phyloP scores from a whole-genome alignment of 2,888 invertebrate genomes.

The Andrena dorsata region DNA sequence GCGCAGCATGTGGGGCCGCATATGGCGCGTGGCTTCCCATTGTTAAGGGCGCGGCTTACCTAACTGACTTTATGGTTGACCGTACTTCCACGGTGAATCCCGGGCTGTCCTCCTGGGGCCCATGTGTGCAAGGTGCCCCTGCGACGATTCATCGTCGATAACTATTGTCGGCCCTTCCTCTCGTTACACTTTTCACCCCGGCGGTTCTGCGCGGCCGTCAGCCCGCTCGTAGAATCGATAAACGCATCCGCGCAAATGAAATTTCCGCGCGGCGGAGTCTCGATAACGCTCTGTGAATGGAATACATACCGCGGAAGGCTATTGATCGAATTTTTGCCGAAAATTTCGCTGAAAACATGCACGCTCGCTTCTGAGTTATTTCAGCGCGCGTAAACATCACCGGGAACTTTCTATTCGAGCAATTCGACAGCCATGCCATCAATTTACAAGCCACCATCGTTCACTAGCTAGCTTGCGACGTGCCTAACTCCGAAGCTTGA shows the following conservation, averaged over 20 bases:
- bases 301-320: background rate
- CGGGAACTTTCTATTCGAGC: too few relatives aligned
- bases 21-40: conserved; percentile 83
- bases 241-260: conserved; percentile 1
- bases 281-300: background rate
- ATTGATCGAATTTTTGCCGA: background rate
- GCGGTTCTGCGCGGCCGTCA: background rate
- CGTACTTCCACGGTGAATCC: conserved; percentile 68
- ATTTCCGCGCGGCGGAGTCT: background rate
- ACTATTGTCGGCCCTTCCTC: conserved; percentile 42
- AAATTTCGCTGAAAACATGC: too few relatives aligned
- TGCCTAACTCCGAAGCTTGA: background rate
- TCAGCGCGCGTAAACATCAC: too few relatives aligned
- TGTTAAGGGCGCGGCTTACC: conserved; percentile 79
- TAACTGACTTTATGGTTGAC: conserved; percentile 80
- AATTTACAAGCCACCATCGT: too few relatives aligned
- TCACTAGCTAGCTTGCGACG: background rate
- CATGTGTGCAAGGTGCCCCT: conserved; percentile 78
- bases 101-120: conserved; percentile 60
- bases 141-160: conserved; percentile 65
- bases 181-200: conserved; percentile 47
- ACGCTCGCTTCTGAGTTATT: too few relatives aligned
- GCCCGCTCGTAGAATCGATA: background rate
- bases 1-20: conserved; percentile 80
- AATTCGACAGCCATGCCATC: too few relatives aligned